phyloP scores from a whole-genome alignment of 2,113 vertebrate genomes.

The Rhizomys pruinosus region DNA sequence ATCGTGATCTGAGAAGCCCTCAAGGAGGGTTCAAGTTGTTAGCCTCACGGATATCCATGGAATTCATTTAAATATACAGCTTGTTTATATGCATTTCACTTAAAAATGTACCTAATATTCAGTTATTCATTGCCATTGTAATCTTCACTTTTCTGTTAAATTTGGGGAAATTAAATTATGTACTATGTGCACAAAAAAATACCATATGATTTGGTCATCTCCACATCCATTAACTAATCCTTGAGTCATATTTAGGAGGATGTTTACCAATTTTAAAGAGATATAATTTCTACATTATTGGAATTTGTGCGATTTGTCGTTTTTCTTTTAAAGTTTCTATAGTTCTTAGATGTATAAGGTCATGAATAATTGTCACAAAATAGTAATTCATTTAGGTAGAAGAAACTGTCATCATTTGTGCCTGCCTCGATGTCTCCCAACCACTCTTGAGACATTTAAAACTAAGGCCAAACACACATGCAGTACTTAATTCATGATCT shows the following conservation, averaged over 20 bases:
- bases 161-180: neutral
- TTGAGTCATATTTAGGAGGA: neutral
- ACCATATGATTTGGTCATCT: neutral
- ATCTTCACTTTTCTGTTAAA: neutral
- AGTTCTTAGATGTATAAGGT: neutral
- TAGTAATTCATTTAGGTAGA: constrained; percentile 28
- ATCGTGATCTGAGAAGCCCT: neutral
- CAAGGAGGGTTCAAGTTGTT: neutral
- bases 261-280: neutral
- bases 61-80: constrained; percentile 28
- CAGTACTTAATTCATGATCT: constrained; percentile 27
- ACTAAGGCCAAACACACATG: neutral
- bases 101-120: neutral
- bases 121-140: constrained; percentile 17
- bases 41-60: neutral
- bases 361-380: neutral
- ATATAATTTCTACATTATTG: neutral
- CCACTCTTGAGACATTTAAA: constrained; percentile 31
- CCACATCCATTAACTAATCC: neutral
- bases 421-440: neutral
- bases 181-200: constrained; percentile 7
- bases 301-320: neutral
- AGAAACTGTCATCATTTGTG: constrained; percentile 2
- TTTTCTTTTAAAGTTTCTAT: constrained; percentile 17
- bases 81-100: constrained; percentile 44